These are phyloP conservation scores for Drosophila watanabei DNA, from an alignment of 1,140 invertebrate genomes.

Conservation along the genomic window DNA sequence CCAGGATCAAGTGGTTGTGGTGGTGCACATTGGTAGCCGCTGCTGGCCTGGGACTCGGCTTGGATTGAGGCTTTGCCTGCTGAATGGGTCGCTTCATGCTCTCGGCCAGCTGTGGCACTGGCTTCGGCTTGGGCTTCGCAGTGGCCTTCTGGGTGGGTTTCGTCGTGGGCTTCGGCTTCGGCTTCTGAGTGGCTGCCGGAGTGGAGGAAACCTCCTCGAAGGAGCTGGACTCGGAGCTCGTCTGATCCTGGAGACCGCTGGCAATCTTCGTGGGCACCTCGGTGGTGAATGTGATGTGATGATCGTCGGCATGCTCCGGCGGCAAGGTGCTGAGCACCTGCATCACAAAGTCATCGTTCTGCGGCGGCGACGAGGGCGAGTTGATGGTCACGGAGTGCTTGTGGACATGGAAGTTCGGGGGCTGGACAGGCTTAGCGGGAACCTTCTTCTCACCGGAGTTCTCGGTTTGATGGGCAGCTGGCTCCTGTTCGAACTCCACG, in stretches of 20 bases:
- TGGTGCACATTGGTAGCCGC: conserved; percentile 52
- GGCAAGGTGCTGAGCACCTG: conserved; percentile 72
- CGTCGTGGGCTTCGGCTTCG: conserved; percentile 7
- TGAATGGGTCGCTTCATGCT: conserved; percentile 59
- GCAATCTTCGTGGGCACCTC: conserved; percentile 77
- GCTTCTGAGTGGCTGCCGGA: conserved; percentile 35
- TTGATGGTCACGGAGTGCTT: conserved; percentile 75
- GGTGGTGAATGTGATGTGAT: conserved; percentile 68
- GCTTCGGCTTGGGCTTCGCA: conserved; percentile 48
- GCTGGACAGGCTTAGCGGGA: conserved; percentile 38
- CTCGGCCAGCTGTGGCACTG: conserved; percentile 52
- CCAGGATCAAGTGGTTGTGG: conserved; percentile 66
- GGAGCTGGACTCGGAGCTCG: conserved; percentile 77
- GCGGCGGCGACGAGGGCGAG: conserved; percentile 63
- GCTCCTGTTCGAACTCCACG: conserved; percentile 67
- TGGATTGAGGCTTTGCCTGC: conserved; percentile 15
- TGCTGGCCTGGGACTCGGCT: conserved; percentile 52
- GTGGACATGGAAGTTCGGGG: conserved; percentile 68
- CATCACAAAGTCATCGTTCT: conserved; percentile 81
- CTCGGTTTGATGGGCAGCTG: conserved; percentile 10
- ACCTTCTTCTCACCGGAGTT: conserved; percentile 33
- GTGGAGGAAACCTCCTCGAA: conserved; percentile 69
- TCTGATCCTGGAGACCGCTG: conserved; percentile 53
- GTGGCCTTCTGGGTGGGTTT: conserved; percentile 30
- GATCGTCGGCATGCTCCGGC: conserved; percentile 62